These are phyloP conservation scores for Apolygus lucorum DNA, from an alignment of 1,140 invertebrate genomes.

Conservation along the genomic window DNA sequence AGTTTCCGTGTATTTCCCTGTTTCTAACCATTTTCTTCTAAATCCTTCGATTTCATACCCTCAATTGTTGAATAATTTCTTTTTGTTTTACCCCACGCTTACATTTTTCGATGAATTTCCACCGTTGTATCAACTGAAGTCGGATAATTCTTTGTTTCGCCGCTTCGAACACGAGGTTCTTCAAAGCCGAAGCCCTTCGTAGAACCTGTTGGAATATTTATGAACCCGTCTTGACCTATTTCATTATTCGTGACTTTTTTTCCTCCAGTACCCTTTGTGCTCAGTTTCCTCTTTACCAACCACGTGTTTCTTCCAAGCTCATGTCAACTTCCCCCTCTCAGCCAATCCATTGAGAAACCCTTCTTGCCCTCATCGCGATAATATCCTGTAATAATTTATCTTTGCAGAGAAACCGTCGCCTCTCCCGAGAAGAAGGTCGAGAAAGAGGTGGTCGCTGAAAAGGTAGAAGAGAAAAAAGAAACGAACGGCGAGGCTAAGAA, in stretches of 20 bases:
- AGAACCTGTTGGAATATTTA: background rate
- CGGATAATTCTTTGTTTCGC: no score
- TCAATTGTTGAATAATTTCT: background rate
- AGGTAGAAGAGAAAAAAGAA: constrained; percentile 38
- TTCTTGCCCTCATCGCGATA: no score
- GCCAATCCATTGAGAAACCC: no score
- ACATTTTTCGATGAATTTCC: no score
- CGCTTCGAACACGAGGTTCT: background rate
- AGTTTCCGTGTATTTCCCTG: constrained; percentile 4
- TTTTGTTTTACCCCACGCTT: no score
- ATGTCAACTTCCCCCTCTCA: background rate
- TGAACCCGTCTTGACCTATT: background rate
- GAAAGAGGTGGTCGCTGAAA: constrained; percentile 44
- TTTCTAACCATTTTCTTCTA: background rate
- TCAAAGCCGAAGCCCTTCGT: background rate
- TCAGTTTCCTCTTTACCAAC: background rate
- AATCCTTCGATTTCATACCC: background rate
- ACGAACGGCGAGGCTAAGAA: constrained; percentile 24
- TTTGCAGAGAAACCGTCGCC: constrained; percentile 34
- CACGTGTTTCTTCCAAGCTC: background rate
- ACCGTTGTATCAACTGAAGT: no score
- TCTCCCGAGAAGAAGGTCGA: constrained; percentile 47
- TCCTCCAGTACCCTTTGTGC: background rate
- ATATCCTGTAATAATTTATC: constrained; percentile 3
- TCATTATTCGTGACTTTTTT: constrained; percentile 10